These are phyloP conservation scores for Larimichthys crocea DNA, from an alignment of 2,113 vertebrate genomes.

Conservation along the genomic window DNA sequence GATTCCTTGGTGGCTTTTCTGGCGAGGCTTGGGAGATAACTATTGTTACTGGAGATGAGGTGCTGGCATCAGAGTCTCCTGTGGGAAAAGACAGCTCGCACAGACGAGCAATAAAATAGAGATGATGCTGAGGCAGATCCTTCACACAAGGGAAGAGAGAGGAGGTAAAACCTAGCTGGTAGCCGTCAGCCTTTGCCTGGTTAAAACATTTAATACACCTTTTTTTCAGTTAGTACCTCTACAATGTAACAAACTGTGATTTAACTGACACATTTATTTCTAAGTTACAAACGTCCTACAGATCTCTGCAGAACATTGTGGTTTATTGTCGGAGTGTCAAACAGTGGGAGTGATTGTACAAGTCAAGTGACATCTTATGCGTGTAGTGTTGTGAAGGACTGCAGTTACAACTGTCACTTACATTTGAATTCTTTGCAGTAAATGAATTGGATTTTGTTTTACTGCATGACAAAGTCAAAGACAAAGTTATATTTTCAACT, in stretches of 20 bases:
- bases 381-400: neutral
- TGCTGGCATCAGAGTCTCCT: conserved; percentile 80
- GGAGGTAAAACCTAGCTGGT: neutral
- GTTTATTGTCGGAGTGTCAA: neutral
- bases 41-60: conserved; percentile 84
- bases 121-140: conserved; percentile 19
- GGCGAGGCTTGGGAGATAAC: conserved; percentile 84
- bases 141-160: conserved; percentile 1
- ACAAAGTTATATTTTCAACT: neutral
- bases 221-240: neutral
- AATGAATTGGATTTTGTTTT: neutral
- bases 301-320: neutral
- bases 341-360: neutral
- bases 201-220: neutral
- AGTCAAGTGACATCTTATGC: neutral
- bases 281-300: neutral
- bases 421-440: neutral
- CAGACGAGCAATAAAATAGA: conserved; percentile 50
- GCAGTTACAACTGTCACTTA: neutral
- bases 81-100: conserved; percentile 79
- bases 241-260: neutral
- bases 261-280: neutral
- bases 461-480: neutral
- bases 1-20: conserved; percentile 84
- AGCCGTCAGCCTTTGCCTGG: neutral